Evolutionary conservation across 92 coral and sea anemone genomes (phyloP).

Genomic region (Parazoanthus atlanticus): DNA sequence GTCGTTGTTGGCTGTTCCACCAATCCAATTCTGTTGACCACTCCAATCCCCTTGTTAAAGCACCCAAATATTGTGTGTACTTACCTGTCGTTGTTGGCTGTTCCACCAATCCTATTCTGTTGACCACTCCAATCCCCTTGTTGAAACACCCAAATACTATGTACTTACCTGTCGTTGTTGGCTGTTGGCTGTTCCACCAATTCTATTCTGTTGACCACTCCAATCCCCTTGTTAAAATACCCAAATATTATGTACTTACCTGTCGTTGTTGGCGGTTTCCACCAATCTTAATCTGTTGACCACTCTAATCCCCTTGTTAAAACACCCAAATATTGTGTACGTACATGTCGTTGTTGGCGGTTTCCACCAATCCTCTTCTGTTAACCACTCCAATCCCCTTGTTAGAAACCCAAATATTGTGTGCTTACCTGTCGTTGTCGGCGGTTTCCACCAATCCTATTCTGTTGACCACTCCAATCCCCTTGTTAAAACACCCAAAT

Average conservation of each 20-base stretch:
- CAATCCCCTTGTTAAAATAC: too few species aligned
- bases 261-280: slow-evolving; percentile 61
- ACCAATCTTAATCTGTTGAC: slow-evolving; percentile 26
- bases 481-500: too few species aligned
- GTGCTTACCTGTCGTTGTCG: slow-evolving; percentile 70
- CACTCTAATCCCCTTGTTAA: too few species aligned
- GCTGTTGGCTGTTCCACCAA: too few species aligned
- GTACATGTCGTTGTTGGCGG: slow-evolving; percentile 49
- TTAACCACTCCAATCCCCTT: too few species aligned
- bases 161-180: slow-evolving; percentile 62
- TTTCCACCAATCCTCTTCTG: slow-evolving; percentile 90
- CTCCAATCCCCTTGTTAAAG: neutral
- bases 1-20: neutral
- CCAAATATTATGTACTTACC: too few species aligned
- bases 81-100: slow-evolving; percentile 65
- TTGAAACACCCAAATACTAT: neutral
- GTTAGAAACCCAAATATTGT: neutral
- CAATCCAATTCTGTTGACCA: neutral
- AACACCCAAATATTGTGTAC: too few species aligned
- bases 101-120: neutral
- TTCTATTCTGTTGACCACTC: too few species aligned
- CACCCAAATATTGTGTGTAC: neutral
- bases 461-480: too few species aligned
- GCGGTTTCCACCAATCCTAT: slow-evolving; percentile 68
- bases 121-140: neutral